Base-by-base conservation (phyloP, 1,140 invertebrate species). In the Apis cerana region DNA sequence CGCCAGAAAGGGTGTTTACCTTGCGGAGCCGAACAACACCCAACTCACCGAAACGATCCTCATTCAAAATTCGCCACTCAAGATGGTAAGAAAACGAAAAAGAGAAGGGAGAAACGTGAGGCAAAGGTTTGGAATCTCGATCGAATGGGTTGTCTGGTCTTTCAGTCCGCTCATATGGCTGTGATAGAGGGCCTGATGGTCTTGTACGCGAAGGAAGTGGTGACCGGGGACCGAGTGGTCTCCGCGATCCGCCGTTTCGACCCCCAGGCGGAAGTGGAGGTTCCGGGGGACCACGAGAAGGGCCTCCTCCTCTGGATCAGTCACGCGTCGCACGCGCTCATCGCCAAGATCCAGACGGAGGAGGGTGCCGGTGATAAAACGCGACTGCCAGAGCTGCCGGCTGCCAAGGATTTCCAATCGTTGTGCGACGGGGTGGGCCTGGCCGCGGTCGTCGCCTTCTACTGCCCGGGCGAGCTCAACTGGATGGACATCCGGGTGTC, bases 111-210 rank as follows among this genome's bases (percentile, higher is more conserved):
- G n/a, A n/a, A n/a, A n/a, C n/a, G n/a, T n/a, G n/a, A n/a, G n/a
- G n/a, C n/a, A n/a, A n/a, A n/a, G n/a, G n/a, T n/a, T n/a, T n/a
- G n/a, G n/a, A n/a, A n/a, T n/a, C n/a, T n/a, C n/a, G n/a, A n/a
- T n/a, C n/a, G n/a, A n/a, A n/a, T n/a, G n/a, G n/a, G n/a, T n/a
- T n/a, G n/a, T n/a, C n/a, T n/a, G n/a, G n/a, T n/a, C n/a, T n/a
- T 91, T 94, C 93, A 99, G 99, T 97, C 96, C 93, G 98, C 98
- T 87, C 99, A 99, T 94, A 97, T 99, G 96, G 96, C 97, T 93
- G 97, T 99, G 94, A 99, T 99, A 94, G 98, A 99, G 95, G 97
- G 98, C 87, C 95, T 99, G 92, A 99, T 99, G 98, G 96, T 96
- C 89, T 96, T 99, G 84, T 99, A 99, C 94, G 97, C 98, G 85